These are phyloP conservation scores for Nephotettix cincticeps DNA, from an alignment of 1,140 invertebrate species.

Conservation along the genomic window DNA sequence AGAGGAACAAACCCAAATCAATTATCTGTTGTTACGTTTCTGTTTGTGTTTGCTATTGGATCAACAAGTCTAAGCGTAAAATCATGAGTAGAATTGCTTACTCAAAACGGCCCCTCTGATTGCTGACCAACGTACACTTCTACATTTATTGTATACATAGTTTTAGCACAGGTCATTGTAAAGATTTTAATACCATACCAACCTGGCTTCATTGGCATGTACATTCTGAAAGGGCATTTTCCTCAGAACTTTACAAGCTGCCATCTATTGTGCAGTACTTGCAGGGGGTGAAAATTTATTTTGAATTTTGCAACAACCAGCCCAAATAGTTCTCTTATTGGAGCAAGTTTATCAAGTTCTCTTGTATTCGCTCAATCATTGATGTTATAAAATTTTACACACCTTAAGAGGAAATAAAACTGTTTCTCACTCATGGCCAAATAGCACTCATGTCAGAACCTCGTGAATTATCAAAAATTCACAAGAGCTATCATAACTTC, in stretches of 20 bases:
- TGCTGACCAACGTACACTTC: background rate
- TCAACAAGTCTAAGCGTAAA: background rate
- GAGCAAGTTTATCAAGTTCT: background rate
- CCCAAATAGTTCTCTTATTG: conserved; percentile 13
- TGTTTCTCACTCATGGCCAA: conserved; percentile 25
- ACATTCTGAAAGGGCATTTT: background rate
- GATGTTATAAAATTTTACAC: conserved; percentile 8
- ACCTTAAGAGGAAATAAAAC: conserved; percentile 2
- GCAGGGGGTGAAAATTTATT: background rate
- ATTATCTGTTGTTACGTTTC: background rate
- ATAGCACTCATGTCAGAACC: conserved; percentile 49
- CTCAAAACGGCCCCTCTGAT: background rate
- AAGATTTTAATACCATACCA: conserved; percentile 12
- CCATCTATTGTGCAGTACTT: conserved; percentile 4
- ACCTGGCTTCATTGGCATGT: background rate
- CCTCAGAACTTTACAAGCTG: background rate
- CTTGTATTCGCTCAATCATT: background rate
- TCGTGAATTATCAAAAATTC: background rate
- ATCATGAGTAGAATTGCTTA: background rate
- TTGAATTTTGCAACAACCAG: background rate
- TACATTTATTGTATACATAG: background rate
- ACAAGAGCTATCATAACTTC: background rate
- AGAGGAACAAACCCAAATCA: background rate
- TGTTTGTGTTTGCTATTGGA: background rate
- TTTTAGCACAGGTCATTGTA: background rate